Conservation (phyloP, 2,888 invertebrate species). For the Ichneumon xanthorius region DNA sequence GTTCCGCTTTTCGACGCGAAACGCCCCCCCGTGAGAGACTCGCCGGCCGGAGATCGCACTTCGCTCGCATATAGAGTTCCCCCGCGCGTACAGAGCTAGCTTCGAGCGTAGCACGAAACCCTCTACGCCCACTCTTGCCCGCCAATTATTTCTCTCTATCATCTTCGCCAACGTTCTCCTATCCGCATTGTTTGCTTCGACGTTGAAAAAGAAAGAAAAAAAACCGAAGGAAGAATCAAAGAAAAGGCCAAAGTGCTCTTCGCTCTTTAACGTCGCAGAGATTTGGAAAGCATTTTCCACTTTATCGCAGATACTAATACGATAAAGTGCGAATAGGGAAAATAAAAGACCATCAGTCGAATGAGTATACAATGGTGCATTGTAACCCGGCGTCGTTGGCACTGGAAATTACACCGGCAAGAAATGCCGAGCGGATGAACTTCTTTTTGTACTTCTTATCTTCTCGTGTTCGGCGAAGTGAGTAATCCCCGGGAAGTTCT, state of each 20-base stretch:
- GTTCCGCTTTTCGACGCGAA: constrained; percentile 71
- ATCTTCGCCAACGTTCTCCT: constrained; percentile 28
- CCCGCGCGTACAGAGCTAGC: constrained; percentile 25
- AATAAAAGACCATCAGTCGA: not conserved
- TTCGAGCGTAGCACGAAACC: constrained; percentile 44
- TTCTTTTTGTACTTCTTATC: constrained; percentile 28
- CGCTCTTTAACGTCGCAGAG: constrained; percentile 1
- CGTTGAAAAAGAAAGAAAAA: not conserved
- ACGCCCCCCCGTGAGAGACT: constrained; percentile 59
- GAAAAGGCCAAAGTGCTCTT: constrained; percentile 1
- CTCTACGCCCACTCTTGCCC: constrained; percentile 57
- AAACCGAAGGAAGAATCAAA: not conserved
- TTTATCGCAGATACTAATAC: not conserved
- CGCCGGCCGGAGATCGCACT: constrained; percentile 28
- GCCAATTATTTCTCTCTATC: constrained; percentile 63
- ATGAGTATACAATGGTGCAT: not conserved
- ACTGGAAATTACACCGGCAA: not conserved
- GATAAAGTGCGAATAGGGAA: not conserved
- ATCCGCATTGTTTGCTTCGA: constrained; percentile 16
- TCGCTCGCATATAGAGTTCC: constrained; percentile 25
- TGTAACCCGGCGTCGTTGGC: not conserved
- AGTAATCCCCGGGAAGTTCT: constrained; percentile 27
- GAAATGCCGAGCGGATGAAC: constrained; percentile 23
- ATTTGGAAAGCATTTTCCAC: not conserved
- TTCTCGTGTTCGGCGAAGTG: constrained; percentile 15